These are phyloP conservation scores for Gryon sp. DNA, from an alignment of 1,140 invertebrate genomes.

Conservation along the genomic window DNA sequence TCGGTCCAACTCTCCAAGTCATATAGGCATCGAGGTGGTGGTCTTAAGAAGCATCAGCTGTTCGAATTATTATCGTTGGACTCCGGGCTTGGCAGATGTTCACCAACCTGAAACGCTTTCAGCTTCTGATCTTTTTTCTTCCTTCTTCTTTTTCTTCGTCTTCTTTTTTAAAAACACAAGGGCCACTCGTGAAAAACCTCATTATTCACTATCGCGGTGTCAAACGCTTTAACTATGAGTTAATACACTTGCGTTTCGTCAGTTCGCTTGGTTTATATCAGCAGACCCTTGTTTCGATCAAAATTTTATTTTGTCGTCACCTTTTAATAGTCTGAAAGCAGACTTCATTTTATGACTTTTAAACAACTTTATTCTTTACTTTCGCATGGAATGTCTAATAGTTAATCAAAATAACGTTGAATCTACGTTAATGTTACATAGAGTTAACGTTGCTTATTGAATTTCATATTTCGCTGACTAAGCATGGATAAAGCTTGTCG, in stretches of 20 bases:
- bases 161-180: slow-evolving; percentile 56
- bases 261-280: slow-evolving; percentile 44
- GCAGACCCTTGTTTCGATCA: slow-evolving; percentile 7
- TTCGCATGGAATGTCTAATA: too few species aligned
- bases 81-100: slow-evolving; percentile 77
- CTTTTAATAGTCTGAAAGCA: slow-evolving; percentile 12
- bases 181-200: slow-evolving; percentile 57
- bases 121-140: slow-evolving; percentile 66
- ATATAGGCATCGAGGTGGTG: slow-evolving; percentile 69
- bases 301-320: slow-evolving; percentile 36
- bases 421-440: too few species aligned
- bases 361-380: too few species aligned
- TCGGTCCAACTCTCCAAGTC: too few species aligned
- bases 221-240: slow-evolving; percentile 39
- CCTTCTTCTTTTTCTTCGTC: too few species aligned
- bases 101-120: slow-evolving; percentile 69
- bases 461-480: too few species aligned
- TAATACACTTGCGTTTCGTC: slow-evolving; percentile 37
- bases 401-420: too few species aligned
- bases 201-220: slow-evolving; percentile 56
- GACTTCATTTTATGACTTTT: background rate
- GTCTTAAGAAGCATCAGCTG: slow-evolving; percentile 77
- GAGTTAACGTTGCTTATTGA: too few species aligned
- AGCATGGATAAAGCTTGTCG: too few species aligned
- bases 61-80: slow-evolving; percentile 79